Evolutionary conservation across 2,888 invertebrate species (phyloP).

Genomic region (Opisthograptis luteolata): DNA sequence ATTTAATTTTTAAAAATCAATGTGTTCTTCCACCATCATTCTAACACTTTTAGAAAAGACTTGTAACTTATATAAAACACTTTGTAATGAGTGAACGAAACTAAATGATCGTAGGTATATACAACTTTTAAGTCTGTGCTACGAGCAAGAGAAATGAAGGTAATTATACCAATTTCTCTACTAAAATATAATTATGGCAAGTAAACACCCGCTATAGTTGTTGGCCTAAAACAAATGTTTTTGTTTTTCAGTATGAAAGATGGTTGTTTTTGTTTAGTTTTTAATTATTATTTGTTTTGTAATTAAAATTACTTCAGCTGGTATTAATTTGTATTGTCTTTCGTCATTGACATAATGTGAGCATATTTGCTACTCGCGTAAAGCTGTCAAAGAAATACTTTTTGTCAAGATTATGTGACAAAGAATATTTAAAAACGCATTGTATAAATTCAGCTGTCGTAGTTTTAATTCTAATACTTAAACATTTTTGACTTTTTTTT

Average conservation of each 20-base stretch:
- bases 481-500: constrained; percentile 20
- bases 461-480: constrained; percentile 17
- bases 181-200: constrained; percentile 6
- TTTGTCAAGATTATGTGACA: too few species aligned
- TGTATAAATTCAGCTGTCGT: constrained; percentile 14
- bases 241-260: constrained; percentile 17
- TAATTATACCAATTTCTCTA: too few species aligned
- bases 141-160: too few species aligned
- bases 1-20: constrained; percentile 21
- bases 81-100: constrained; percentile 36
- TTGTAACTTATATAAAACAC: constrained; percentile 55
- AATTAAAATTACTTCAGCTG: constrained; percentile 36
- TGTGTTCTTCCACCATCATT: constrained; percentile 43
- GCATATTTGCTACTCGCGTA: too few species aligned
- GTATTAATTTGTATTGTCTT: not conserved
- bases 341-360: too few species aligned
- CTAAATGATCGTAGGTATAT: constrained; percentile 2
- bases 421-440: too few species aligned
- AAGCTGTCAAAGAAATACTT: too few species aligned
- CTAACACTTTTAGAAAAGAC: constrained; percentile 42
- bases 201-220: not conserved
- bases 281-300: constrained; percentile 22
- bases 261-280: constrained; percentile 35
- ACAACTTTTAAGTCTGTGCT: not conserved
- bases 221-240: constrained; percentile 13